Conservation (phyloP, 1,140 invertebrate genomes). For the Lepidurus packardi region DNA sequence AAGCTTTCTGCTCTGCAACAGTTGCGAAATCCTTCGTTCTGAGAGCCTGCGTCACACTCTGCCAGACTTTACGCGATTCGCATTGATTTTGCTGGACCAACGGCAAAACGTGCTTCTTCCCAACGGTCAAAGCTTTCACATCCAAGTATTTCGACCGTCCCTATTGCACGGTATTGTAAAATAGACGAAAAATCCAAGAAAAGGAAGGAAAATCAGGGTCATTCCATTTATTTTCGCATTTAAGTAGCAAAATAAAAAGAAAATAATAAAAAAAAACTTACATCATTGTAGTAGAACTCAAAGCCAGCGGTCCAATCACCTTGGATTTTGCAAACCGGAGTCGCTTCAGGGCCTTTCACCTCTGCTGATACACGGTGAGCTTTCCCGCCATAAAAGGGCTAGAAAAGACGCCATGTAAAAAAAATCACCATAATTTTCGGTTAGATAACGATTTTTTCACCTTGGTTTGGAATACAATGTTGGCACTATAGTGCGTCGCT, state of each 20-base stretch:
- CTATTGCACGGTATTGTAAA: slow-evolving; percentile 13
- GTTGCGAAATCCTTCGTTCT: slow-evolving; percentile 46
- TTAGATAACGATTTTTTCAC: slow-evolving; percentile 37
- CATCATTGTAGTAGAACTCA: slow-evolving; percentile 45
- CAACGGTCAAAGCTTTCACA: slow-evolving; percentile 46
- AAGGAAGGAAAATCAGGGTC: slow-evolving; percentile 11
- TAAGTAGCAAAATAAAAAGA: background rate
- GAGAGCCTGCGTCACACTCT: slow-evolving; percentile 50
- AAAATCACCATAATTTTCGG: background rate
- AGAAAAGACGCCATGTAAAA: background rate
- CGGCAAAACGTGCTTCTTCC: slow-evolving; percentile 46
- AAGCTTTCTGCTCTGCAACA: slow-evolving; percentile 50
- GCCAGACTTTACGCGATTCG: slow-evolving; percentile 51
- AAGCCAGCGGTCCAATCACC: slow-evolving; percentile 52
- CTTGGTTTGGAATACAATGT: slow-evolving; percentile 49
- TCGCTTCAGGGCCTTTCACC: slow-evolving; percentile 43
- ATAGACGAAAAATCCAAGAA: background rate
- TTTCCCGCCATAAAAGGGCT: slow-evolving; percentile 51
- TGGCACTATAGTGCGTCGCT: slow-evolving; percentile 43
- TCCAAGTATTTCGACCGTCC: slow-evolving; percentile 42
- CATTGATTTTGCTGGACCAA: slow-evolving; percentile 44
- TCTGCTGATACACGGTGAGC: slow-evolving; percentile 47
- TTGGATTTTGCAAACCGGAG: slow-evolving; percentile 45
- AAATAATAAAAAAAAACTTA: background rate
- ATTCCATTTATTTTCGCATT: background rate